Evolutionary conservation across 2,797 vertebrate genomes (phyloP), one percentile per base, ranked within the genome.

Genomic region (Chrosomus eos): DNA sequence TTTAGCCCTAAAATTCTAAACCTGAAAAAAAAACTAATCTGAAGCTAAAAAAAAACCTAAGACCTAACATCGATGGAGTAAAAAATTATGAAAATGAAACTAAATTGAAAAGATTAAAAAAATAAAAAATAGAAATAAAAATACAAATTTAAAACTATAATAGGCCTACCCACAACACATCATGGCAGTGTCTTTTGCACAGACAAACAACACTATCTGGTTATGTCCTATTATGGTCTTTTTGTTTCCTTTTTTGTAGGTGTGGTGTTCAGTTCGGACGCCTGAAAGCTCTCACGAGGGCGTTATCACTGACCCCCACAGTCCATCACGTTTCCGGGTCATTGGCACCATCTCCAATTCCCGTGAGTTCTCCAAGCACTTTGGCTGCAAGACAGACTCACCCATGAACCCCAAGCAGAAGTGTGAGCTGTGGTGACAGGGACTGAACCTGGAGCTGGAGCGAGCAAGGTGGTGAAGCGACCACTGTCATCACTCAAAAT

Each of bases 181-280:
- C 16, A 51, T 21, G 19, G 45, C 16, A 18, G 45, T 48, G 0
- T 48, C 26, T 48, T 72, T 28, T 48, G 43, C 16, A 48, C 16
- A 5, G 45, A 51, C 18, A 73, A 51, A 26, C 43, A 48, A 7
- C n/a, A 48, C 16, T 19, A 45, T 79, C 6, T 53, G 23, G 1
- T 80, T n/a, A 31, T 48, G 36, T 5, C 0, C 3, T 55, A 16
- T 38, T 58, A 33, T 45, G 5, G 6, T n/a, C 8, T 80, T 7
- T 18, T 62, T 73, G 16, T 72, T 83, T 80, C 33, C 58, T 60
- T 40, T 78, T 40, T 2, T 79, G 31, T 91, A 99, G 98, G 97
- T 99, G 51, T 99, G 98, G 98, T 99, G 98, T 78, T 96, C 97
- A 0, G 96, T 98, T 82, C 95, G 98, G 87, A 99, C 98, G 0